Evolutionary conservation across 2,797 vertebrate species (phyloP), one percentile per base, ranked within the genome.

Genomic region (Coracias cyanogaster): DNA sequence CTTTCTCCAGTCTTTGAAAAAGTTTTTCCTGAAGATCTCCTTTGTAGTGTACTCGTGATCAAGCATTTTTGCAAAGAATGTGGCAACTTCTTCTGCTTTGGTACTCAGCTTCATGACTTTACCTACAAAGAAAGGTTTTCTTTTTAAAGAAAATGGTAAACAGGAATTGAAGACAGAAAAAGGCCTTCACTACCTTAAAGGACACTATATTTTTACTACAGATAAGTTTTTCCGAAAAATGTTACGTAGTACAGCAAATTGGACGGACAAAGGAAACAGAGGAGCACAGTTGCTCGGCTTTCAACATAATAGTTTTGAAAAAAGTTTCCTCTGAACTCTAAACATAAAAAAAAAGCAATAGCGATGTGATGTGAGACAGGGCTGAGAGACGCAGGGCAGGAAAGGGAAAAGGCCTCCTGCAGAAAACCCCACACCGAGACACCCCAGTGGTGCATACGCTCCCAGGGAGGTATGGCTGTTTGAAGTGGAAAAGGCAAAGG

Each of bases 1-100:
- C 99, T 99, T 99, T 79, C 98, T 98, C 99, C 99, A 99, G 97
- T 99, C 99, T 97, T 99, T 99, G 91, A 99, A 99, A 89, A 99
- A 99, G 98, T 99, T 99, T 98, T 99, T 99, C 97, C 99, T 99
- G 96, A 99, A 99, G 97, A 99, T 98, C 46, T 99, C 99, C 96
- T 99, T 99, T 89, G 99, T 99, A 96, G 99, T 99, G 98, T 99
- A 99, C 95, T 99, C 99, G 26, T 99, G 99, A 96, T 99, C 99
- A 95, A 99, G 98, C 99, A 99, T 99, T 98, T 99, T 99, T 93
- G 98, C 99, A 98, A 99, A 99, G 97, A 99, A 99, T 0, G 99
- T 99, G 65, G 99, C 99, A 86, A 99, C 99, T 97, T 99, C 99
- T 97, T 99, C 99, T 65, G 99, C 99, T 97, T 98, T 98, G 93